These are phyloP conservation scores for Parnassius mnemosyne DNA, from an alignment of 2,888 invertebrate species.

Conservation along the genomic window DNA sequence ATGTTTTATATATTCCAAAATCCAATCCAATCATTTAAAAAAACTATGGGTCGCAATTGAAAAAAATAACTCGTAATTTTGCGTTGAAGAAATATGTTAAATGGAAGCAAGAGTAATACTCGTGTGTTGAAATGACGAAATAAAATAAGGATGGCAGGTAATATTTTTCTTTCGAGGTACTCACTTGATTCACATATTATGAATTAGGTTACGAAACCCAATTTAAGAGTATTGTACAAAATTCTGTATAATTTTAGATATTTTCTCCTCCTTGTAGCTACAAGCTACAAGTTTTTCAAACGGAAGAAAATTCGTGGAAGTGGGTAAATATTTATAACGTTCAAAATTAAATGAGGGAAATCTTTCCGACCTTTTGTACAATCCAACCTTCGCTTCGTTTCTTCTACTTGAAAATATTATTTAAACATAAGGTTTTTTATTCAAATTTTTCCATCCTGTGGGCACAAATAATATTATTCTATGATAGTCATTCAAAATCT, in stretches of 20 bases:
- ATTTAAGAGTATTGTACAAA: conserved; percentile 5
- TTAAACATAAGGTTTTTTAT: neutral
- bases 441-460: neutral
- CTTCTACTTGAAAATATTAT: neutral
- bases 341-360: conserved; percentile 23
- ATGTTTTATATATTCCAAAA: no score
- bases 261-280: conserved; percentile 3
- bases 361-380: conserved; percentile 18
- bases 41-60: no score
- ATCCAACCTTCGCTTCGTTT: conserved; percentile 11
- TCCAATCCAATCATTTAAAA: no score
- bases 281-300: conserved; percentile 17
- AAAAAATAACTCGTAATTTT: no score
- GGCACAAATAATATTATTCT: no score
- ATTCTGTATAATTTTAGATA: conserved; percentile 9
- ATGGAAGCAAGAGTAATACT: no score
- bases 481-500: no score
- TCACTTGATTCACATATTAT: neutral
- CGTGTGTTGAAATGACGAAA: no score
- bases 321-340: conserved; percentile 26
- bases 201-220: neutral
- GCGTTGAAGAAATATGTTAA: no score
- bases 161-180: no score
- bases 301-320: conserved; percentile 19
- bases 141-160: no score